Evolutionary conservation across 2,113 vertebrate species (phyloP).

Genomic region (Melanostigma gelatinosum): DNA sequence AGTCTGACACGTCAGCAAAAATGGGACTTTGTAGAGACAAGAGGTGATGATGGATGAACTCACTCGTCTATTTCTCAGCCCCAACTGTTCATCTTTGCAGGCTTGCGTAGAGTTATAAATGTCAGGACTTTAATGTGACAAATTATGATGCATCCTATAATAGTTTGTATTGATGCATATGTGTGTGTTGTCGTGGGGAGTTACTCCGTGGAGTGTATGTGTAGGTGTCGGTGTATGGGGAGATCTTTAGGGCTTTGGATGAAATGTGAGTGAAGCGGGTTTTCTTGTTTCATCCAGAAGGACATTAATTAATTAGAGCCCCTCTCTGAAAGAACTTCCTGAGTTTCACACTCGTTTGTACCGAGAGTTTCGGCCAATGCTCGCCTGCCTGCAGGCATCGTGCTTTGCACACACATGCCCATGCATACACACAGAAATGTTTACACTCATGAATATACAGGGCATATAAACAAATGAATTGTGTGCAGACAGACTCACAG

Average conservation of each 20-base stretch:
- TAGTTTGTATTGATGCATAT: neutral
- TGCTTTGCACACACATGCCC: neutral
- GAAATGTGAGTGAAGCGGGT: constrained; percentile 48
- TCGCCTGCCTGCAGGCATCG: constrained; percentile 11
- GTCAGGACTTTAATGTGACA: neutral
- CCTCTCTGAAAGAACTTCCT: constrained; percentile 51
- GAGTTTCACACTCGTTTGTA: constrained; percentile 53
- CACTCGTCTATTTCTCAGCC: neutral
- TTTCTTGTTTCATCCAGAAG: constrained; percentile 61
- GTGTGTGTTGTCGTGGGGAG: neutral
- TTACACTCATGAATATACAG: constrained; percentile 16
- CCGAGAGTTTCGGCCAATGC: constrained; percentile 18
- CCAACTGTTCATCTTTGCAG: constrained; percentile 2
- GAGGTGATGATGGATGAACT: constrained; percentile 19
- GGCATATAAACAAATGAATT: constrained; percentile 38
- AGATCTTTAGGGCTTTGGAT: constrained; percentile 38
- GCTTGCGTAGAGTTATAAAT: neutral
- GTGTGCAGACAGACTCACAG: constrained; percentile 18
- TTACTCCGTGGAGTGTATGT: neutral
- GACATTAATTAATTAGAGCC: constrained; percentile 63
- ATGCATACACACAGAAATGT: neutral
- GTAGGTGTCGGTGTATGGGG: constrained; percentile 22
- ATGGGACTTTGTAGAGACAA: neutral
- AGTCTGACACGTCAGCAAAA: constrained; percentile 32
- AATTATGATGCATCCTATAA: neutral